phyloP scores from a whole-genome alignment of 2,113 vertebrate species.

The Trinectes maculatus region DNA sequence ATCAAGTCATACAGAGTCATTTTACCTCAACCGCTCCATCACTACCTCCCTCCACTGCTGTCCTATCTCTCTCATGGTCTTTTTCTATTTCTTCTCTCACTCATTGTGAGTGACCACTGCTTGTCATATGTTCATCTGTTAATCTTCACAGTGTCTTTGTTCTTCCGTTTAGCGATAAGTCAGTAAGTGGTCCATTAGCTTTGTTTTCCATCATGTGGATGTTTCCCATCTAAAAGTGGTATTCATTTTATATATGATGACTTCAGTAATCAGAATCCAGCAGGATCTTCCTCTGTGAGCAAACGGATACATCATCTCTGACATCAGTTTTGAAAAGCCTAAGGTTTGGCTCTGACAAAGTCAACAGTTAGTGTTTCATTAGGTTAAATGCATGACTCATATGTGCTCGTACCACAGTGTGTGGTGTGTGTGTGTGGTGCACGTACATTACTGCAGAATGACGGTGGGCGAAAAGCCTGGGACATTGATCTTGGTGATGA shows the following conservation, averaged over 20 bases:
- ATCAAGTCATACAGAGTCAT: slow-evolving; percentile 64
- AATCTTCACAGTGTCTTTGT: slow-evolving; percentile 3
- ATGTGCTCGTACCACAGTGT: neutral
- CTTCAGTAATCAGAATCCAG: slow-evolving; percentile 21
- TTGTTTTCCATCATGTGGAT: slow-evolving; percentile 13
- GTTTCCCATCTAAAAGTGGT: slow-evolving; percentile 6
- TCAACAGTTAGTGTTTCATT: slow-evolving; percentile 41
- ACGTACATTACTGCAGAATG: slow-evolving; percentile 20
- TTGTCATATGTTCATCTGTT: slow-evolving; percentile 6
- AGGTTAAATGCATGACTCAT: slow-evolving; percentile 58
- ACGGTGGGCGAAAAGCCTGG: slow-evolving; percentile 26
- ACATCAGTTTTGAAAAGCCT: slow-evolving; percentile 19
- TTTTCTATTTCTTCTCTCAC: slow-evolving; percentile 15
- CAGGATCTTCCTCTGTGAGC: slow-evolving; percentile 30
- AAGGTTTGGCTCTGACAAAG: slow-evolving; percentile 32
- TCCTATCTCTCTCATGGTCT: slow-evolving; percentile 5
- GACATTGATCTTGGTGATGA: slow-evolving; percentile 62
- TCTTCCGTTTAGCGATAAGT: neutral
- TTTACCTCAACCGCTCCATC: slow-evolving; percentile 44
- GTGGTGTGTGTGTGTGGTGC: neutral
- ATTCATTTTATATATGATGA: slow-evolving; percentile 4
- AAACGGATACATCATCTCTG: slow-evolving; percentile 27
- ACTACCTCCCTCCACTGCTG: slow-evolving; percentile 9
- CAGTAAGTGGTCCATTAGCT: neutral
- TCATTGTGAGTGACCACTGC: slow-evolving; percentile 4